These are phyloP conservation scores for Diarsia dahlii DNA, from an alignment of 2,888 invertebrate genomes.

Conservation along the genomic window DNA sequence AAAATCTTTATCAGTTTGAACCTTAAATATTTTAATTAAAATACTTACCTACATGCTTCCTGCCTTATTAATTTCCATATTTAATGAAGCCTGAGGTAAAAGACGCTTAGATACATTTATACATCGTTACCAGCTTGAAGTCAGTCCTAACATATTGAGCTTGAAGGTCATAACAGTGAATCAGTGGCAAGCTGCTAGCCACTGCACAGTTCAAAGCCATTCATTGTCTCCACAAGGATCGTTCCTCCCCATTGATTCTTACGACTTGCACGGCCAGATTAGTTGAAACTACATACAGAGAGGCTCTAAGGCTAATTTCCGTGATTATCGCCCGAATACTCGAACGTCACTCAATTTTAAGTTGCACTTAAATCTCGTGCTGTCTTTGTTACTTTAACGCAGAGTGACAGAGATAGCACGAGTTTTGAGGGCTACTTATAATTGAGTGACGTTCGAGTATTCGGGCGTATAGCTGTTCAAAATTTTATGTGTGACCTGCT, in stretches of 20 bases:
- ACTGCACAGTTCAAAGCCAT: slow-evolving; percentile 28
- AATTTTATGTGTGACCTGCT: too few species aligned
- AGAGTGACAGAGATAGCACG: too few species aligned
- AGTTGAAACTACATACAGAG: slow-evolving; percentile 13
- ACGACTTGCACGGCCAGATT: slow-evolving; percentile 48
- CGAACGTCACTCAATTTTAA: too few species aligned
- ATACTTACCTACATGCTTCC: neutral
- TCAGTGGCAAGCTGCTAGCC: slow-evolving; percentile 47
- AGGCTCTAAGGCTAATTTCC: neutral
- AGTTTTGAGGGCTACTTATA: too few species aligned
- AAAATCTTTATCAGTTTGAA: neutral
- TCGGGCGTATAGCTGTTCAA: too few species aligned
- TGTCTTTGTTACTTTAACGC: too few species aligned
- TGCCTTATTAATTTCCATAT: neutral
- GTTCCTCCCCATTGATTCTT: slow-evolving; percentile 53
- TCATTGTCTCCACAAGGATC: slow-evolving; percentile 42
- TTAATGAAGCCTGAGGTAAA: neutral
- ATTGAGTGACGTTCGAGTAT: too few species aligned
- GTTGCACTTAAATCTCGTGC: too few species aligned
- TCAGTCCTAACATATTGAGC: slow-evolving; percentile 29
- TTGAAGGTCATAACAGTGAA: slow-evolving; percentile 49
- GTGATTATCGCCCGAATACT: too few species aligned
- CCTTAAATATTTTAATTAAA: neutral
- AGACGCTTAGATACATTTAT: neutral
- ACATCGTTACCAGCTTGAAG: neutral